Evolutionary conservation across 2,888 invertebrate species (phyloP), one percentile per base, ranked within the genome.

Genomic region (Eudemis profundana): DNA sequence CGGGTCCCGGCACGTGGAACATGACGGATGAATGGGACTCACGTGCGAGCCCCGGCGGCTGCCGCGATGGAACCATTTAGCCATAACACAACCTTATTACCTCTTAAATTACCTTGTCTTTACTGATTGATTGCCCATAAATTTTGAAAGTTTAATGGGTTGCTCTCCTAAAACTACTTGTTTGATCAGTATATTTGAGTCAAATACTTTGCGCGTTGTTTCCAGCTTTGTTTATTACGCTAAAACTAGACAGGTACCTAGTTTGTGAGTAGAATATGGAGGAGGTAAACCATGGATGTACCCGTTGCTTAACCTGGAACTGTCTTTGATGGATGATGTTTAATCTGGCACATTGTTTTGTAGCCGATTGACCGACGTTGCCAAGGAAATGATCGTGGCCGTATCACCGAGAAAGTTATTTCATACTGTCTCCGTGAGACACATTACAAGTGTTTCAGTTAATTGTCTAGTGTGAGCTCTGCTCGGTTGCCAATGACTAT

Each of bases 11-110:
- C 83, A 82, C 88, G 84, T 86, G 84, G 77, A 79, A 83, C 81
- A 83, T 88, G 86, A 87, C 85, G 82, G 81, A 85, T 90, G 89
- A 89, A 89, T 88, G 90, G 84, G 78, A 81, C 82, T 83, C 87
- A 86, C 86, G 84, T 86, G 85, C 72, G 66, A 68, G 68, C 68
- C 70, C 69, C 69, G 68, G 57, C 68, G 68, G 66, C 66, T 69
- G 70, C 65, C 67, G 68, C 29, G 68, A 63, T 61, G 67, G 59
- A 46, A 40, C 60, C 53, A 44, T 65, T 60, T 65, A 60, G 46
- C 60, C 51, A 60, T 63, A 67, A 56, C 42, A 69, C 68, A 61
- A 60, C 69, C 69, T 69, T 72, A 72, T 67, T 61, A 70, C 69
- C 69, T 53, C 70, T 69, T 68, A 69, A 72, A 76, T 74, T 72